These are phyloP conservation scores for Dolichallabes microphthalmus DNA, from an alignment of 2,113 vertebrate genomes.

Conservation along the genomic window DNA sequence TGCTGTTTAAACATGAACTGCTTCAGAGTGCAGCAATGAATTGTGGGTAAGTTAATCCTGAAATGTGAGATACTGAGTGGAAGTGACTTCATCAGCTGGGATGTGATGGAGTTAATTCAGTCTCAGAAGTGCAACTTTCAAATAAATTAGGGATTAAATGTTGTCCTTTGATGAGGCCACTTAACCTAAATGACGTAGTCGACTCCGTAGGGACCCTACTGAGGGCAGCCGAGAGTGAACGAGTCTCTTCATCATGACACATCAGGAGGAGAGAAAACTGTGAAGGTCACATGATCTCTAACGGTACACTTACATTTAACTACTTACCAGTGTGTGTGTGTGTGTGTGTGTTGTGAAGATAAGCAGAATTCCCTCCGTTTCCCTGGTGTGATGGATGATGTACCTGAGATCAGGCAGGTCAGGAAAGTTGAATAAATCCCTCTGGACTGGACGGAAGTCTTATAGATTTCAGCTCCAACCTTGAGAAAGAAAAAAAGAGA, in stretches of 20 bases:
- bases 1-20: too few species aligned
- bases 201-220: conserved; percentile 56
- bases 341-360: background rate
- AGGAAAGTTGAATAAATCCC: conserved; percentile 6
- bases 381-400: background rate
- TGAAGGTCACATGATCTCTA: background rate
- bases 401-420: background rate
- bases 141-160: conserved; percentile 66
- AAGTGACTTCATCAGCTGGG: background rate
- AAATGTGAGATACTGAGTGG: too few species aligned
- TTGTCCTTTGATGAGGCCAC: conserved; percentile 71
- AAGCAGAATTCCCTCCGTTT: background rate
- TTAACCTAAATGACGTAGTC: conserved; percentile 69
- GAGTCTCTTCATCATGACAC: background rate
- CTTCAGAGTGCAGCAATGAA: too few species aligned
- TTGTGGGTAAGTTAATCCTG: too few species aligned
- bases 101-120: conserved; percentile 31
- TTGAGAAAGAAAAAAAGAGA: background rate
- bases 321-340: too few species aligned
- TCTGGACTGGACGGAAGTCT: background rate
- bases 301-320: background rate
- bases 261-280: background rate
- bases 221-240: background rate
- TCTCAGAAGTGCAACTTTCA: background rate
- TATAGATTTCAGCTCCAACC: background rate